These are phyloP conservation scores for Apostichopus parvimensis DNA, from an alignment of 35 echinoderm and acorn worm genomes.

Conservation along the genomic window DNA sequence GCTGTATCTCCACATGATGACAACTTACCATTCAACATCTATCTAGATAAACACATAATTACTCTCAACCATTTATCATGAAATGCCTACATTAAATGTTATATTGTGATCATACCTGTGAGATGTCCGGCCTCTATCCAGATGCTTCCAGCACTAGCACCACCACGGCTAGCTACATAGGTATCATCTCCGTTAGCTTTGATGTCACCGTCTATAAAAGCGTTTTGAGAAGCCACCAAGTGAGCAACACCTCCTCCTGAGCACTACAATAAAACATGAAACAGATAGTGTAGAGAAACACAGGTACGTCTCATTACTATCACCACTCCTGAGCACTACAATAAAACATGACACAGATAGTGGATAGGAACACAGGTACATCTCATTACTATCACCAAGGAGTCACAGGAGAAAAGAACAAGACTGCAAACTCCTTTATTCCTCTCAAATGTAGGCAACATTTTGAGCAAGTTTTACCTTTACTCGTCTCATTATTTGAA, in stretches of 20 bases:
- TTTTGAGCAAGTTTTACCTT: no score
- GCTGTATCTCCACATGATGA: no score
- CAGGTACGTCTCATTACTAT: no score
- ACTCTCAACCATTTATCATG: neutral
- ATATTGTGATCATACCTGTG: conserved; percentile 55
- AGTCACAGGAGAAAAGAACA: no score
- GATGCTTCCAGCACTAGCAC: conserved; percentile 82
- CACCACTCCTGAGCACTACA: no score
- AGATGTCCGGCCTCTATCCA: conserved; percentile 55
- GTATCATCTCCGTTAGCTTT: conserved; percentile 68
- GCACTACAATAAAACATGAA: conserved; percentile 58
- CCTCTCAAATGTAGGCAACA: no score
- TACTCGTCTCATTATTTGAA: no score
- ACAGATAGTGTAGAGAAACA: neutral
- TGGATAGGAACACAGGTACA: no score
- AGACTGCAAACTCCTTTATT: no score
- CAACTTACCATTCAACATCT: no score
- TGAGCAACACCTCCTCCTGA: conserved; percentile 75
- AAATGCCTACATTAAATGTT: neutral
- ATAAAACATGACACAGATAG: no score
- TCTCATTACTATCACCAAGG: no score
- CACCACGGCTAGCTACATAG: conserved; percentile 62
- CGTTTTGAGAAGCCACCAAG: conserved; percentile 44
- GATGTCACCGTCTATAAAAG: conserved; percentile 76
- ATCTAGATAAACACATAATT: neutral